Base-by-base conservation (phyloP, 2,888 invertebrate genomes). In the Andrena bicolor region DNA sequence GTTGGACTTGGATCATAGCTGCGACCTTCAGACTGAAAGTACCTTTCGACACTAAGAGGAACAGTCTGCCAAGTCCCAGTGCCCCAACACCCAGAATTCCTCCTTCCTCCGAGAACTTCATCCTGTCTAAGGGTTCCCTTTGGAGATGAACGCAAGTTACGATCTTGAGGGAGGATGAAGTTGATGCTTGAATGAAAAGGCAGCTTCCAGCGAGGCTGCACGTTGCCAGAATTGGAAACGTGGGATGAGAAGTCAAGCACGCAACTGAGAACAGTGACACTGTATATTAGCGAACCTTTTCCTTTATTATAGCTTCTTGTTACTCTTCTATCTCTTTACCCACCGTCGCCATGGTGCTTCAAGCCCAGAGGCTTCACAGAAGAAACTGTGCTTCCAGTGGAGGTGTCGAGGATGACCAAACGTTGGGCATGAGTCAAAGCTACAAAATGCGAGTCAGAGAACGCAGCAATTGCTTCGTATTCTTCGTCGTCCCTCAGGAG, bases 81-180 rank as follows among this genome's bases (percentile, higher is more conserved):
- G 86, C 85, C 0, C 74, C 77, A 13, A 89, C 77, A 3, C 88
- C 92, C 0, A 92, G 65, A 8, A 85, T 7, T 5, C 60, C 26
- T 13, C 88, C 91, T 3, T 61, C 74, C 48, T 68, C 75, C 0
- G 92, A 92, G 73, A 91, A 92, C 74, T 90, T 91, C 1, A 91
- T 80, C 35, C 30, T 86, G 20, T 91, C 81, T 53, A 92, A 78
- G 0, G 87, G 41, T 16, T 89, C 73, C 63, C 70, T 77, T 16
- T 87, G 86, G 49, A 93, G 80, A 49, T 91, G 86, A 51, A 90
- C 85, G 1, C 82, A 82, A 56, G 76, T 80, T 1, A 84, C 6
- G n/a, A 89, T 26, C 4, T 80, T 75, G 6, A 89, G 85, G 26
- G 78, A 72, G 4, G 70, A 63, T 10, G 68, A 69, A 16, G 32